These are phyloP conservation scores for human (Homo sapiens) DNA, from an alignment of 2,113 vertebrate genomes.

Conservation along the genomic window DNA sequence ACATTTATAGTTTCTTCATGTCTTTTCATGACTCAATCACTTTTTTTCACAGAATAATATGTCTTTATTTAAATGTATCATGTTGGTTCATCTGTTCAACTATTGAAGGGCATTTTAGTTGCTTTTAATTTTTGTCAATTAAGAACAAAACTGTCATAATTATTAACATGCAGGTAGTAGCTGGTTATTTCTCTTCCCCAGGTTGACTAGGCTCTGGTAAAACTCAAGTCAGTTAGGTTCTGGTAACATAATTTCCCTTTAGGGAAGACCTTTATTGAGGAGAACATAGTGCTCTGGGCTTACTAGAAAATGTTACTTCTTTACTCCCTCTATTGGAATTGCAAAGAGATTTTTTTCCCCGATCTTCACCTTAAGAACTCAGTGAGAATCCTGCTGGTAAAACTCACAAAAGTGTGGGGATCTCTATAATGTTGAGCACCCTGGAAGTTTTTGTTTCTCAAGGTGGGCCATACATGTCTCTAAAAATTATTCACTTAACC, in stretches of 20 bases:
- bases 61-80: background rate
- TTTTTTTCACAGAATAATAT: background rate
- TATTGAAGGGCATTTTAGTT: background rate
- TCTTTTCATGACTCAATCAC: background rate
- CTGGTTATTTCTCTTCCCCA: background rate
- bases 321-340: background rate
- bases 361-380: background rate
- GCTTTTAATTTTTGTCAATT: background rate
- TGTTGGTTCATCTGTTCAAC: background rate
- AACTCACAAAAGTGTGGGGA: background rate
- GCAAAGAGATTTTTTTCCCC: background rate
- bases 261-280: background rate
- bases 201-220: background rate
- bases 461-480: background rate
- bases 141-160: background rate
- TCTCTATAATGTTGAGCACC: accelerated
- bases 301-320: background rate
- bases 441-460: background rate
- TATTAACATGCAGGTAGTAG: background rate
- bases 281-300: background rate
- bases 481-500: background rate
- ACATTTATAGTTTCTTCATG: background rate
- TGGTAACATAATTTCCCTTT: background rate
- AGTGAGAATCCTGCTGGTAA: background rate
- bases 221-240: background rate